phyloP scores from a whole-genome alignment of 2,113 vertebrate genomes.

The Hirundichthys speculiger region DNA sequence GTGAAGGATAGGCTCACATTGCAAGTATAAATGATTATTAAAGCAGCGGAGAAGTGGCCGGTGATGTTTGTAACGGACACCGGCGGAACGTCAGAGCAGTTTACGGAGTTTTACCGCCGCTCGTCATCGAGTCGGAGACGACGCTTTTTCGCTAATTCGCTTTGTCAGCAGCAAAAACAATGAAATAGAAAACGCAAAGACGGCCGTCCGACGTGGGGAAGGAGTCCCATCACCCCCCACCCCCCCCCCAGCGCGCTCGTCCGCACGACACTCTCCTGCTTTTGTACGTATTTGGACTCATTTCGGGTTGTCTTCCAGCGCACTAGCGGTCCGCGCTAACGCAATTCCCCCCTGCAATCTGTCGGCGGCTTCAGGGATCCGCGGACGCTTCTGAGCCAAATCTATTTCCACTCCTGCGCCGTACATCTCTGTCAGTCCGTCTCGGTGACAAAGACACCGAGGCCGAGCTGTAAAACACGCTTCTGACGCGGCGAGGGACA shows the following conservation, averaged over 20 bases:
- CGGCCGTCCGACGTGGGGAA: constrained; percentile 15
- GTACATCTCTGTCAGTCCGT: constrained; percentile 45
- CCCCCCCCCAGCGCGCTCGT: no score
- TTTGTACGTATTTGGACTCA: not conserved
- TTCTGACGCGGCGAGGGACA: constrained; percentile 73
- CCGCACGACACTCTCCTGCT: not conserved
- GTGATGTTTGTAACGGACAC: constrained; percentile 59
- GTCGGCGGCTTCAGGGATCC: constrained; percentile 20
- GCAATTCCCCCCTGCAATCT: constrained; percentile 14
- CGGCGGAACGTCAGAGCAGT: constrained; percentile 53
- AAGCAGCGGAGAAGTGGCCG: constrained; percentile 34
- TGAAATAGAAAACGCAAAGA: constrained; percentile 24
- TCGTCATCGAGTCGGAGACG: constrained; percentile 49
- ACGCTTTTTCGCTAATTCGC: constrained; percentile 63
- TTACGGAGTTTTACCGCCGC: constrained; percentile 55
- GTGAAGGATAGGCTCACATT: constrained; percentile 75
- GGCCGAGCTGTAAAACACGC: constrained; percentile 71
- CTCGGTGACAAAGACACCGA: constrained; percentile 67
- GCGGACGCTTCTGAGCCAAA: constrained; percentile 33
- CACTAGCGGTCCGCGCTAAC: constrained; percentile 6
- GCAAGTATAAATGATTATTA: constrained; percentile 80
- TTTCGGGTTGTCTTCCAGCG: constrained; percentile 12
- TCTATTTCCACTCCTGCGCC: constrained; percentile 45
- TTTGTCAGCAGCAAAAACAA: constrained; percentile 46
- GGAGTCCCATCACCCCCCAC: constrained; percentile 9